Percentiles rank a stretch among this genome's conserved stretches.
These are phyloP conservation scores for Hylomyscus alleni DNA, from an alignment of 2,797 vertebrate genomes.

Conservation along the genomic window DNA sequence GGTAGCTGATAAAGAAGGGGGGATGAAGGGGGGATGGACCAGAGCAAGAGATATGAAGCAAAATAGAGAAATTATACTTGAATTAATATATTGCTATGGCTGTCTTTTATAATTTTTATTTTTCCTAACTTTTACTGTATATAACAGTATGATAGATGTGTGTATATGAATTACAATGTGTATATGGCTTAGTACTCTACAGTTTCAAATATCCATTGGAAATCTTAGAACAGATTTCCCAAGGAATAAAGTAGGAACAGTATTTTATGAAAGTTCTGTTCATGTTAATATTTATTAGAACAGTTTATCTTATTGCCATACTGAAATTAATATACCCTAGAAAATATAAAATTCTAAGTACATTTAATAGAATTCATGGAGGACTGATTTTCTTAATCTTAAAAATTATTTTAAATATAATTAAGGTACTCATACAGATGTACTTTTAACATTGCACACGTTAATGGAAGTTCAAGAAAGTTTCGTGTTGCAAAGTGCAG, in stretches of 20 bases:
- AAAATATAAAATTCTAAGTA: not conserved
- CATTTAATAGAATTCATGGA: not conserved
- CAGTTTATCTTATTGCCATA: not conserved
- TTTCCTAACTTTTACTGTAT: not conserved
- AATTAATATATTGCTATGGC: not conserved
- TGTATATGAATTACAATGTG: not conserved
- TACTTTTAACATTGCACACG: not conserved
- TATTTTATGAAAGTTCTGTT: not conserved
- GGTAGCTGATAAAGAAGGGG: not conserved
- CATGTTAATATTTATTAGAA: not conserved
- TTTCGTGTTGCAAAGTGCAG: not conserved
- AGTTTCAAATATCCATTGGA: not conserved
- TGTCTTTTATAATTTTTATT: not conserved
- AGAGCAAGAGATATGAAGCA: not conserved
- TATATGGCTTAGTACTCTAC: not conserved
- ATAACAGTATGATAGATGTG: not conserved
- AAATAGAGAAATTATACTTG: not conserved
- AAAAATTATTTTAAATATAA: slow-evolving; percentile 4
- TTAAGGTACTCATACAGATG: not conserved
- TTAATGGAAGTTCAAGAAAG: not conserved
- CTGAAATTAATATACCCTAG: slow-evolving; percentile 17
- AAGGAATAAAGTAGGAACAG: not conserved
- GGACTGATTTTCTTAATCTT: not conserved
- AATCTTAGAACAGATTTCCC: not conserved
- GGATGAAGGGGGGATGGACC: not conserved